Base-by-base conservation (phyloP, 2,113 vertebrate species). In the Pluvianellus socialis region DNA sequence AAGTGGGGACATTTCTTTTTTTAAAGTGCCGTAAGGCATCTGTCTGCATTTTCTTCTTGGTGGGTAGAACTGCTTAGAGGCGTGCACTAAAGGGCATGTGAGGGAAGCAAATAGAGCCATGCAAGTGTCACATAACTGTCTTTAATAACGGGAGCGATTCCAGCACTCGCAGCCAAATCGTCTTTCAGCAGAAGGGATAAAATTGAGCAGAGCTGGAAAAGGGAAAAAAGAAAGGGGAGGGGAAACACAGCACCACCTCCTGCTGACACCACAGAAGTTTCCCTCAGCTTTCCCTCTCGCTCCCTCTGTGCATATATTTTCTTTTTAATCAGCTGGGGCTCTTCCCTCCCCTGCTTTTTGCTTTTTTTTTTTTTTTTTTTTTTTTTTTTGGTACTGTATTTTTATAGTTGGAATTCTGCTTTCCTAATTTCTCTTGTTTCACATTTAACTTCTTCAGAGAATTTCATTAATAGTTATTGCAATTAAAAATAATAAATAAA, bases 401-500 rank as follows among this genome's bases (percentile, higher is more conserved):
- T 95, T 95, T 94, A 84, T 90, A 92, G 88, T 90, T 94, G 76
- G 65, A 93, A 95, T 92, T 95, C 85, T 96, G 79, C 92, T 92
- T 96, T 95, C 82, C 90, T 92, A 58, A 85, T 95, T 96, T 87
- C 91, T 94, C 92, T 86, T 56, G 50, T 95, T 97, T 88, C 96
- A 62, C 91, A 66, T 97, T 88, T 89, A 94, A 90, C 87, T 94
- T 97, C 95, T 96, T 98, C 96, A 91, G 96, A 97, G 95, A 92
- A 90, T 96, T 97, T 97, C 88, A 96, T 98, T 98, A 96, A 98
- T 97, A 94, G 96, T 96, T 96, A 94, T 71, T 96, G 97, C 97
- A 96, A 97, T 96, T 96, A 91, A 95, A 97, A 97, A 98, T 96
- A 96, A 97, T 97, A 97, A 97, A 98, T 96, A 98, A 98, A 97